Conservation (phyloP, 2,797 vertebrate genomes). For the Cheirogaleus major region DNA sequence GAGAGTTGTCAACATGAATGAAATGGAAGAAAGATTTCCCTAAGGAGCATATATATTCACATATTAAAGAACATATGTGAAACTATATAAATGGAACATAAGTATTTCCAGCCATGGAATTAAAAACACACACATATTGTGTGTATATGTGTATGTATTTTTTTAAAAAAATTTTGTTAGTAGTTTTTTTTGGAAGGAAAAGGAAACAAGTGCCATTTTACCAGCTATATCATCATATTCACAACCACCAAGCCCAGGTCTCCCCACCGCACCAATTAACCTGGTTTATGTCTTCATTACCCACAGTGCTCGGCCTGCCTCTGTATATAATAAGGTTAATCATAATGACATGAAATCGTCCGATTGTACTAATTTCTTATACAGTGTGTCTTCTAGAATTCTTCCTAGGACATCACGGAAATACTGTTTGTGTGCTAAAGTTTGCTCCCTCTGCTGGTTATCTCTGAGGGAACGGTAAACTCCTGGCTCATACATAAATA, state of each 20-base stretch:
- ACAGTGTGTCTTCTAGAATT: slow-evolving; percentile 58
- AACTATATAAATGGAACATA: slow-evolving; percentile 73
- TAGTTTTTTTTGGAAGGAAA: slow-evolving; percentile 12
- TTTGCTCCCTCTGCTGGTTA: slow-evolving; percentile 80
- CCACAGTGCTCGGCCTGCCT: slow-evolving; percentile 1
- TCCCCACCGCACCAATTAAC: slow-evolving; percentile 50
- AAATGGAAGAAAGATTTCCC: slow-evolving; percentile 61
- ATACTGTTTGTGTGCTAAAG: slow-evolving; percentile 44
- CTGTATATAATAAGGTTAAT: slow-evolving; percentile 61
- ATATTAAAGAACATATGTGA: slow-evolving; percentile 74
- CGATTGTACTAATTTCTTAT: slow-evolving; percentile 74
- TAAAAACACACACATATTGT: slow-evolving; percentile 65
- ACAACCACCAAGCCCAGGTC: neutral
- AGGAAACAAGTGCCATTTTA: slow-evolving; percentile 56
- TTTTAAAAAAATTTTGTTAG: neutral
- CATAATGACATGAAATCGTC: slow-evolving; percentile 58
- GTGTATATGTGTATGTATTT: slow-evolving; percentile 46
- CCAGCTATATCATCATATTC: neutral
- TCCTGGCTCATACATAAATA: neutral
- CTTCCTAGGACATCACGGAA: slow-evolving; percentile 41
- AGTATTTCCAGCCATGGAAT: slow-evolving; percentile 69
- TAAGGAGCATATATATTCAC: slow-evolving; percentile 11
- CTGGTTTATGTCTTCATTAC: slow-evolving; percentile 59
- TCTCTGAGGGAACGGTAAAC: slow-evolving; percentile 67
- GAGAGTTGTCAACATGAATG: slow-evolving; percentile 59